These are phyloP conservation scores for Nematopogon swammerdamellus DNA, from an alignment of 2,888 invertebrate genomes.

Conservation along the genomic window DNA sequence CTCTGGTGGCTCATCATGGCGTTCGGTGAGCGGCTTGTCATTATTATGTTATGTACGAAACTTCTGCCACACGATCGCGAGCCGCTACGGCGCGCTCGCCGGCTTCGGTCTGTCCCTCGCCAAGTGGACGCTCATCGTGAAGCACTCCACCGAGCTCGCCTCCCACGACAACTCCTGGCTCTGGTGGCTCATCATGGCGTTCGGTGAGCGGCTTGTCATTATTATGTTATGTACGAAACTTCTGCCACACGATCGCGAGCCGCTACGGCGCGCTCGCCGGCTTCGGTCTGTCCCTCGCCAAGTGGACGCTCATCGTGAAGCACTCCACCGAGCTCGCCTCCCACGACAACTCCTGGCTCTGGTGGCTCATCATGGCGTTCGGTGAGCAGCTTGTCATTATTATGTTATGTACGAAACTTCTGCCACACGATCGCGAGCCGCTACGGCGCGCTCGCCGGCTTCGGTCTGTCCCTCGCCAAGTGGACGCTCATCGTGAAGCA, in stretches of 20 bases:
- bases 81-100: conserved; percentile 87
- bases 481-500: conserved; percentile 95
- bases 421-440: conserved; percentile 92
- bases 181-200: conserved; percentile 91
- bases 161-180: conserved; percentile 88
- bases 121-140: conserved; percentile 94
- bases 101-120: conserved; percentile 91
- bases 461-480: conserved; percentile 89
- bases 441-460: conserved; percentile 89
- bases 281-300: conserved; percentile 88
- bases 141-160: conserved; percentile 84
- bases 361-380: conserved; percentile 91
- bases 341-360: conserved; percentile 86
- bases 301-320: conserved; percentile 94
- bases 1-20: conserved; percentile 92
- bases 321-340: conserved; percentile 85
- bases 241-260: conserved; percentile 91
- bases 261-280: conserved; percentile 91
- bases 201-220: conserved; percentile 59
- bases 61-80: conserved; percentile 92
- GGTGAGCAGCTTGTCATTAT: conserved; percentile 53
- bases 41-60: conserved; percentile 71
- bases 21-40: conserved; percentile 62
- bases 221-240: too few relatives aligned
- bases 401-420: conserved; percentile 81